Base-by-base conservation (phyloP, 2,888 invertebrate genomes). In the Endomychus coccineus region DNA sequence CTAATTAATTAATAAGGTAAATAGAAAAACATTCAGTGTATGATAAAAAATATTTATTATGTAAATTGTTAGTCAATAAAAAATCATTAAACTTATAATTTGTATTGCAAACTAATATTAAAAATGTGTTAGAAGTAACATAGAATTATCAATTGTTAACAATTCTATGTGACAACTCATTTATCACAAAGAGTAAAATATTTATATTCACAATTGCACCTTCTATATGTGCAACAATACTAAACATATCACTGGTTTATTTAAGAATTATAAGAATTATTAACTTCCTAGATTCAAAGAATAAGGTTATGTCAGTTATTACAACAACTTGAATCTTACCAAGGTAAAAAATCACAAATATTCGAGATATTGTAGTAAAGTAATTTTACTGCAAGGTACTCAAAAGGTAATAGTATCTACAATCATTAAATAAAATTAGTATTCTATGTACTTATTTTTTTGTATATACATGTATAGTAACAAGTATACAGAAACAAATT, bases 1-100 rank as follows among this genome's bases (percentile, higher is more conserved):
- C n/a, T n/a, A n/a, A n/a, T n/a, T n/a, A n/a, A n/a, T n/a, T n/a
- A n/a, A n/a, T n/a, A n/a, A n/a, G n/a, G n/a, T n/a, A n/a, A n/a
- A n/a, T n/a, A n/a, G n/a, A n/a, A n/a, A n/a, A 19, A 19, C 6
- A 19, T 7, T 6, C 6, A 9, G 21, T 45, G 36, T 50, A 50
- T 60, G 61, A 61, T 62, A 62, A 59, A 63, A 63, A 62, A 64
- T 61, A 61, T 63, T 61, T 64, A 62, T 62, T 64, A 56, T 59
- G 56, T 59, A 59, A 55, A 53, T 58, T 59, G 58, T 58, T 58
- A 61, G 59, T 61, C 46, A 57, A 55, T 56, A 57, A 61, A 59
- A 60, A 59, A 56, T 54, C 54, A 55, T 52, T 56, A 57, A 61
- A 58, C n/a, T 51, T 58, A 55, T 55, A 49, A 55, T 55, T 47